These are phyloP conservation scores for Cantharis rustica DNA, from an alignment of 2,888 invertebrate species.

Conservation along the genomic window DNA sequence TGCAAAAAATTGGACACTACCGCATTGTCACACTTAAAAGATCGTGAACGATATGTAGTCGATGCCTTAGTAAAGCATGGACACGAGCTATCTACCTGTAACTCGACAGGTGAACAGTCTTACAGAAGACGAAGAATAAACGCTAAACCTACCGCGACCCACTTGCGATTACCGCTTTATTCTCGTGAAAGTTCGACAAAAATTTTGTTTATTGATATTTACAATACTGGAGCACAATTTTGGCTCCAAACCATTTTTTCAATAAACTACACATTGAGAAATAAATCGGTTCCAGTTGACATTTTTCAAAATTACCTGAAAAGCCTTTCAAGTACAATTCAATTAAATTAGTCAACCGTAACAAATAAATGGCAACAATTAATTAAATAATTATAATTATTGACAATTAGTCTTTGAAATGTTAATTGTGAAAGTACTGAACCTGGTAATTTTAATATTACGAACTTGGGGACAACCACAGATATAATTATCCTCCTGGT, in stretches of 20 bases:
- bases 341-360: not conserved
- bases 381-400: not conserved
- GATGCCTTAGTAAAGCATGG: slow-evolving; percentile 8
- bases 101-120: slow-evolving; percentile 34
- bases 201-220: not conserved
- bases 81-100: slow-evolving; percentile 35
- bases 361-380: not conserved
- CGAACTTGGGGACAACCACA: not conserved
- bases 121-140: slow-evolving; percentile 32
- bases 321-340: not conserved
- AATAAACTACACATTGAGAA: not conserved
- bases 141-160: slow-evolving; percentile 33
- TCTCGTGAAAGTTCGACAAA: slow-evolving; percentile 33
- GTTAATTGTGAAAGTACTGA: not conserved
- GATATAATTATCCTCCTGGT: not conserved
- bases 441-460: not conserved
- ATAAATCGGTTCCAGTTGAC: not conserved
- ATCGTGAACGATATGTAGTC: slow-evolving; percentile 13
- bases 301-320: not conserved
- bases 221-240: not conserved
- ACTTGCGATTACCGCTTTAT: slow-evolving; percentile 36
- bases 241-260: not conserved
- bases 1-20: slow-evolving; percentile 9
- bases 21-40: slow-evolving; percentile 21
- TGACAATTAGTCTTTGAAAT: not conserved